Evolutionary conservation across 2,113 vertebrate species (phyloP), one percentile per base, ranked within the genome.

Genomic region (Gobiocypris rarus): DNA sequence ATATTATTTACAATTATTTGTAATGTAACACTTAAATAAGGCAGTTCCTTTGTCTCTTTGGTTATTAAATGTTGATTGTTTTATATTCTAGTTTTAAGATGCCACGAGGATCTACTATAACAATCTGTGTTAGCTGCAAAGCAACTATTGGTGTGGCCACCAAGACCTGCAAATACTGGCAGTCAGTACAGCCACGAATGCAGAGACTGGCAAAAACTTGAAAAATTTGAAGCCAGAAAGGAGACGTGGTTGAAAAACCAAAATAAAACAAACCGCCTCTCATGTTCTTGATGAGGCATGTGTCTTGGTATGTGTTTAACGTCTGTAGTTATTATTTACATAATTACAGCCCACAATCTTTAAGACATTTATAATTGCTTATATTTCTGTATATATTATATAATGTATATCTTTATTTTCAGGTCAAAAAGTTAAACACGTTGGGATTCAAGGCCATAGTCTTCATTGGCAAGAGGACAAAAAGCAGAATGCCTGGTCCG

Each of bases 31-130:
- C n/a, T 24, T 61, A 61, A 58, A 61, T 61, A 61, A 61, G n/a
- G 58, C 58, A 61, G n/a, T 26, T 26, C n/a, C 58, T 61, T 26
- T 61, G 58, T 61, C 58, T 26, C n/a, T 61, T 61, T 61, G 58
- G 58, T 61, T 61, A 59, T 59, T 59, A 61, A 61, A 61, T 61
- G n/a, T 61, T 61, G n/a, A 61, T 61, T 61, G n/a, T 61, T 61
- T 61, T 61, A 58, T 26, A 61, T 61, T 61, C 58, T 61, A 61
- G n/a, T 61, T 61, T 61, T 61, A 61, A 61, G 58, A 61, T 61
- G 58, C 58, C 58, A 61, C 0, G 58, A 61, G 58, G 10, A 4
- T 61, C 58, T 13, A 61, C 58, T 13, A 61, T 26, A 26, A 26
- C 58, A 61, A 61, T 4, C n/a, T 61, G 58, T 13, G n/a, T 61